Base-by-base conservation (phyloP, 2,113 vertebrate genomes). In the Hemicordylus capensis region DNA sequence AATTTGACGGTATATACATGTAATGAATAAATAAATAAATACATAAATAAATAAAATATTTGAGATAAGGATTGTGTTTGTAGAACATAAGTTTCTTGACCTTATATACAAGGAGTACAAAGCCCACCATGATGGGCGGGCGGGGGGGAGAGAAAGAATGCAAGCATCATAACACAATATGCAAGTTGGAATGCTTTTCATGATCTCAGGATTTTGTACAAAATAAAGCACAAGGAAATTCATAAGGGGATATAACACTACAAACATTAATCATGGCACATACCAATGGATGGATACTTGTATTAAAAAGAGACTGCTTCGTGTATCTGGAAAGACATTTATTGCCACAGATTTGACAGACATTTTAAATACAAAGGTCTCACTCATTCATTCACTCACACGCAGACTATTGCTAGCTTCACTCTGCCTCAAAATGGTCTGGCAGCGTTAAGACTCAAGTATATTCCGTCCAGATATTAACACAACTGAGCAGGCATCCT, bases 301-400 rank as follows among this genome's bases (percentile, higher is more conserved):
- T n/a, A 64, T 58, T 64, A 81, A 70, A 88, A 78, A 87, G 90
- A 64, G 91, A 93, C 83, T 89, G 89, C 89, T 93, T 83, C 87
- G 67, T 88, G 66, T 86, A 90, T 93, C 89, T 82, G 91, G 91
- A 93, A 87, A 85, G 87, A 81, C 81, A 85, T 94, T 93, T 89
- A 93, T 89, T 93, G 89, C n/a, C 19, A 72, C 88, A 88, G 83
- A 76, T 26, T 51, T 15, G 46, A 76, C 58, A 75, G 28, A 87
- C 70, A 90, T 26, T 28, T 61, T 34, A 74, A 83, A 74, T 67
- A 54, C 31, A 69, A 46, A 67, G 34, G 46, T 54, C 12, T n/a
- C 4, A 44, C 2, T 44, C 22, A 67, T 6, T 34, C 28, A 24
- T 19, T 70, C 15, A 4, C n/a, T n/a, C n/a, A n/a, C 31, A 15